phyloP scores from a whole-genome alignment of 2,797 vertebrate genomes.

The Otolemur crassicaudatus region DNA sequence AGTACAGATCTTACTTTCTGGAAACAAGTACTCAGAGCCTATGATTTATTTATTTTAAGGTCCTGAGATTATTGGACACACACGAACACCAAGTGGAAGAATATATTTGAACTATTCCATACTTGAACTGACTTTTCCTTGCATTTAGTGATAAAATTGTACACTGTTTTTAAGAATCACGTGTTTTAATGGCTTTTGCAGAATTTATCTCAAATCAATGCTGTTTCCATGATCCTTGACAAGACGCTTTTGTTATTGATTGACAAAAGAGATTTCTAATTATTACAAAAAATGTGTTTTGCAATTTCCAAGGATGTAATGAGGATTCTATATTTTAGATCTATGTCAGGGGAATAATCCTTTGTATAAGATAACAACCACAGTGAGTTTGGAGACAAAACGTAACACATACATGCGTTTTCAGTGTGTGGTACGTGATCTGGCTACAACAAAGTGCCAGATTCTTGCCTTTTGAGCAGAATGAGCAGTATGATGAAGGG shows the following conservation, averaged over 20 bases:
- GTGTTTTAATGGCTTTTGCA: neutral
- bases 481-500: conserved; percentile 37
- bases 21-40: neutral
- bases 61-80: neutral
- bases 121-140: neutral
- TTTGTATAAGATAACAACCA: conserved; percentile 5
- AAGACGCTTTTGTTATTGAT: neutral
- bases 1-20: neutral
- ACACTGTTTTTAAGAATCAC: neutral
- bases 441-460: neutral
- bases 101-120: neutral
- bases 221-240: neutral
- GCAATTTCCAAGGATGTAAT: neutral
- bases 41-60: neutral
- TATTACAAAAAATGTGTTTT: conserved; percentile 20
- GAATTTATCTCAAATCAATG: conserved; percentile 6
- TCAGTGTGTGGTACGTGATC: neutral
- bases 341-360: neutral
- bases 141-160: neutral
- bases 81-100: neutral
- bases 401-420: neutral
- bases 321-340: conserved; percentile 14
- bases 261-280: conserved; percentile 23
- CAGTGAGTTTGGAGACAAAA: neutral
- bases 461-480: conserved; percentile 20